A percentile compares a stretch with the other conserved stretches of the same genome.
Conservation (phyloP, 1,140 invertebrate species). For the Tetramorium parvispinum region DNA sequence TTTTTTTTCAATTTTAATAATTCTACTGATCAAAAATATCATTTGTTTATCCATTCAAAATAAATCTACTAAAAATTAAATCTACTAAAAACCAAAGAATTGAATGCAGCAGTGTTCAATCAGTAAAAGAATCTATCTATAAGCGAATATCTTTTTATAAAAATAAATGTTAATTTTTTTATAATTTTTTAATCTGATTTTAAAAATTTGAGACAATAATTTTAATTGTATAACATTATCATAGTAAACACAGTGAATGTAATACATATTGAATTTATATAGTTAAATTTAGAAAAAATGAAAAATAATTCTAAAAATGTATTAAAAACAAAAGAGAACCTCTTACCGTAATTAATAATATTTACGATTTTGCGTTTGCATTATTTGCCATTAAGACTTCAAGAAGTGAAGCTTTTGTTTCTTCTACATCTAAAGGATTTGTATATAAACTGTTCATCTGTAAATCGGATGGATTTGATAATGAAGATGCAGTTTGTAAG, state of each 20-base stretch:
- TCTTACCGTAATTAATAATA: conserved; percentile 68
- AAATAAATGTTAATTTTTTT: conserved; percentile 4
- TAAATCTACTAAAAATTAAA: conserved; percentile 70
- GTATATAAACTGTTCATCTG: conserved; percentile 42
- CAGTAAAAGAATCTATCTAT: conserved; percentile 65
- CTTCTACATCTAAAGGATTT: conserved; percentile 75
- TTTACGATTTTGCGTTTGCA: conserved; percentile 66
- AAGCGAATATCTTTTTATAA: conserved; percentile 53
- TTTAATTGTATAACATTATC: neutral
- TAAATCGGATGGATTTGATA: conserved; percentile 61
- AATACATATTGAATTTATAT: neutral
- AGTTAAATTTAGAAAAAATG: neutral
- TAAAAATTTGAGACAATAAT: conserved; percentile 27
- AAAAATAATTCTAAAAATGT: neutral
- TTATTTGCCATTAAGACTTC: conserved; percentile 73
- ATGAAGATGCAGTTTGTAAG: conserved; percentile 43
- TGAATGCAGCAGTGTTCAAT: conserved; percentile 58
- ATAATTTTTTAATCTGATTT: conserved; percentile 16
- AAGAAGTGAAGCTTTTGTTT: conserved; percentile 78
- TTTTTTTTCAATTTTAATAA: conserved; percentile 34
- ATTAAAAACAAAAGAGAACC: conserved; percentile 7
- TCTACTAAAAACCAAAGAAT: conserved; percentile 67
- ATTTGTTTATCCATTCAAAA: conserved; percentile 49
- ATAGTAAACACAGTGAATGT: conserved; percentile 1
- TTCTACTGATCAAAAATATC: conserved; percentile 41